Base-by-base conservation (phyloP, 2,797 vertebrate species). In the Silurus aristotelis region DNA sequence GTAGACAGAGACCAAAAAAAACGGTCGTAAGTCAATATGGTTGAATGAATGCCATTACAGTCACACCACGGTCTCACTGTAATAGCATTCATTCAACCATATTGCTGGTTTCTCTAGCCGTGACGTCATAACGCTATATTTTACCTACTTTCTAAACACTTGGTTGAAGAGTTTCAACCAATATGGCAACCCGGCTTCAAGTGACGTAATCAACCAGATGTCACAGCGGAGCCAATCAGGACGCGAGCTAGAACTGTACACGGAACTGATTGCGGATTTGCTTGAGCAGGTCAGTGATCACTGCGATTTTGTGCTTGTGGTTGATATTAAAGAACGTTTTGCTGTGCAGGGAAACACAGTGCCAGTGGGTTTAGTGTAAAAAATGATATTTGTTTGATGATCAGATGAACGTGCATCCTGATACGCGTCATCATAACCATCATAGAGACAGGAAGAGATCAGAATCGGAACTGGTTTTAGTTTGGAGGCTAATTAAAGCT, bases 251-350 rank as follows among this genome's bases (percentile, higher is more conserved):
- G 61, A 68, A n/a, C 5, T 75, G 83, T 86, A 91, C 91, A 92
- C 93, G 93, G 94, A 94, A 95, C 68, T 90, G 46, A 80, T 85
- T 84, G 80, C 86, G 85, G 87, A 82, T 90, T 89, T 88, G 84
- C 72, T 55, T 2, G 77, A 83, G 80, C 88, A 92, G 90, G 90
- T 92, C 27, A 5, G 90, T 90, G 60, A 87, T 80, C 63, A 31
- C 14, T 76, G 46, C 66, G 5, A 66, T 25, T 64, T 64, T 1
- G 2, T 43, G 19, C 12, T 6, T 12, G 25, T 43, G 6, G 48
- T 13, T 48, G 48, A 12, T 22, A 7, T 22, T 5, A 82, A 56
- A n/a, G n/a, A 77, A 12, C 25, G 6, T 13, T 10, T 6, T 20
- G 0, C 8, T 15, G n/a, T 38, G 25, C 15, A 13, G 0, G 56